Evolutionary conservation across 2,888 invertebrate species (phyloP), one percentile per base, ranked within the genome.

Genomic region (Calliopum simillimum): DNA sequence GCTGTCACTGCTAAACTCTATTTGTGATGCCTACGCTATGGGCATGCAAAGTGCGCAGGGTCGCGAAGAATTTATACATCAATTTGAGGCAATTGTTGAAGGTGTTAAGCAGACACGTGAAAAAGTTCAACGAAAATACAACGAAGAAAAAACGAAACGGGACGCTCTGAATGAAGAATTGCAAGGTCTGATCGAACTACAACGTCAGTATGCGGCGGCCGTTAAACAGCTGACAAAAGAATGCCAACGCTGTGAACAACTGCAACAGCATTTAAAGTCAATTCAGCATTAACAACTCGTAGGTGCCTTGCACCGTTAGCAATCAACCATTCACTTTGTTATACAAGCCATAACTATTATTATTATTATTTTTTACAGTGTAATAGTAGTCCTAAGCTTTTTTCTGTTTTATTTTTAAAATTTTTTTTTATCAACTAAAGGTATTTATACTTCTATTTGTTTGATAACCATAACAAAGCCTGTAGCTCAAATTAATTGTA

Each of bases 41-140:
- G 97, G 97, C 2, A 94, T 96, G 93, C 90, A 92, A 56, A 93
- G 94, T 12, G 87, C 89, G 5, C 90, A 91, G 75, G 92, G 93
- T 33, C 92, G 94, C 78, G 95, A 96, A 79, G 95, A 97, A 82
- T 98, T 98, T 84, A 89, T 97, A 81, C 90, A 92, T 71, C 97
- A 98, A 84, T 93, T 98, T 80, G 94, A 97, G 82, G 90, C 91
- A 16, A 97, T 97, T 80, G 93, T 96, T 3, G 94, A 94, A 43
- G 94, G 95, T 79, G 93, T 98, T n/a, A 92, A 93, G 81, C 93
- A 93, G 80, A 96, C 95, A 47, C 93, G 94, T 79, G 87, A 88
- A 46, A 96, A 95, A 87, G 93, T 94, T 69, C 88, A 88, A 64
- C 87, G 87, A 59, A 90, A 90, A 79, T 88, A 86, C 78, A 88